Conservation (phyloP, 2,797 vertebrate species). For the Leptodactylus fallax region DNA sequence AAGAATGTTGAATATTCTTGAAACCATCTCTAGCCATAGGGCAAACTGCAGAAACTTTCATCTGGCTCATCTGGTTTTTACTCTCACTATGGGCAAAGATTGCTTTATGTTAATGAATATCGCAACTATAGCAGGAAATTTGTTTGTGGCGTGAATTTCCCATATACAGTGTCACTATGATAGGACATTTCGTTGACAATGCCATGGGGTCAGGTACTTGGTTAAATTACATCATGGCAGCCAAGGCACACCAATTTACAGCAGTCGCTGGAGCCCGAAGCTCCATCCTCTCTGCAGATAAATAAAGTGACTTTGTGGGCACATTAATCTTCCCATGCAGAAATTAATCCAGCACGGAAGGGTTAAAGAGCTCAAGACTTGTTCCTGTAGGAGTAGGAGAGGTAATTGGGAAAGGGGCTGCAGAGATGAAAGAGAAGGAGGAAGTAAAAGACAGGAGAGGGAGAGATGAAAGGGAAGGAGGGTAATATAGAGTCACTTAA, state of each 20-base stretch:
- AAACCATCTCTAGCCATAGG: conserved; percentile 25
- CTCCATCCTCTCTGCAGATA: conserved; percentile 11
- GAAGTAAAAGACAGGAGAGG: conserved; percentile 53
- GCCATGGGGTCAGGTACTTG: conserved; percentile 28
- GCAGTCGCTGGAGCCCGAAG: conserved; percentile 15
- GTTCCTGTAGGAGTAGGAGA: conserved; percentile 47
- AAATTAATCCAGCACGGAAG: conserved; percentile 28
- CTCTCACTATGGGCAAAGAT: not conserved
- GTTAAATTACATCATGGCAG: conserved; percentile 41
- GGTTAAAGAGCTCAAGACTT: conserved; percentile 51
- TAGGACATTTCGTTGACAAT: conserved; percentile 13
- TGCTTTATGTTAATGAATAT: not conserved
- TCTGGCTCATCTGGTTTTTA: conserved; percentile 1
- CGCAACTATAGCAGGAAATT: not conserved
- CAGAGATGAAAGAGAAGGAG: conserved; percentile 56
- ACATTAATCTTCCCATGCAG: conserved; percentile 47
- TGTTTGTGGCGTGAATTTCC: not conserved
- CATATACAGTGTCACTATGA: conserved; percentile 9
- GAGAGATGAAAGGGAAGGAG: conserved; percentile 59
- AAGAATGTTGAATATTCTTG: conserved; percentile 51
- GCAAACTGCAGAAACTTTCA: conserved; percentile 2
- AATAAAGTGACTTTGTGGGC: conserved; percentile 33
- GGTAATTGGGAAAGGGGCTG: conserved; percentile 46
- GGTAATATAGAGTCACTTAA: conserved; percentile 54
- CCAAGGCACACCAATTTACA: conserved; percentile 18